A percentile compares a stretch with the other conserved stretches of the same genome.
phyloP scores from a whole-genome alignment of 2,888 invertebrate species.

The Girardia tigrina region DNA sequence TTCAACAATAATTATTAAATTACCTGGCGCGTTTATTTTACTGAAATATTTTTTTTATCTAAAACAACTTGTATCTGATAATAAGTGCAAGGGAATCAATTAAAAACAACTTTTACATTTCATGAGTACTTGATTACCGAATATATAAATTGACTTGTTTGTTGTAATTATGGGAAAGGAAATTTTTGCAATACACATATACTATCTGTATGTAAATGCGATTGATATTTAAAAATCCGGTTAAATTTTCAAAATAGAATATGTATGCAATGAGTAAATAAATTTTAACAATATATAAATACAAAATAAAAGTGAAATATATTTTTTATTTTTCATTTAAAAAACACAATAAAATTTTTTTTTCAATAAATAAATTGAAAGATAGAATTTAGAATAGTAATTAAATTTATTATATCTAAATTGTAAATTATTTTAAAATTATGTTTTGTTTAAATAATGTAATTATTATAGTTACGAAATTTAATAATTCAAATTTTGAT shows the following conservation, averaged over 20 bases:
- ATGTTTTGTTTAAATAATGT: neutral
- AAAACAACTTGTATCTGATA: neutral
- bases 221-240: neutral
- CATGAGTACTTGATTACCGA: constrained; percentile 23
- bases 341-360: neutral
- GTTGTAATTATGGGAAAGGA: constrained; percentile 10
- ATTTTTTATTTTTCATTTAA: neutral
- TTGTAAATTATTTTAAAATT: too few species aligned
- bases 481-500: neutral
- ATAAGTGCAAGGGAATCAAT: constrained; percentile 23
- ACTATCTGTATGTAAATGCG: constrained; percentile 14
- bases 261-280: constrained; percentile 16
- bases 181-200: constrained; percentile 20
- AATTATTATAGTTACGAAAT: neutral
- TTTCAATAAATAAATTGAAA: neutral
- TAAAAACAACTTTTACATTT: constrained; percentile 9
- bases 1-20: neutral
- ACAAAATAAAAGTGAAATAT: neutral
- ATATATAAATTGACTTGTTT: constrained; percentile 14
- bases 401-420: too few species aligned
- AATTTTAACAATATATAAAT: neutral
- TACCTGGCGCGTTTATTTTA: too few species aligned
- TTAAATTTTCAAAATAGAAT: neutral
- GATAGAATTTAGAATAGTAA: too few species aligned
- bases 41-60: too few species aligned